Evolutionary conservation across 2,888 invertebrate genomes (phyloP), one percentile per base, ranked within the genome.

Genomic region (Oxycera nigricornis): DNA sequence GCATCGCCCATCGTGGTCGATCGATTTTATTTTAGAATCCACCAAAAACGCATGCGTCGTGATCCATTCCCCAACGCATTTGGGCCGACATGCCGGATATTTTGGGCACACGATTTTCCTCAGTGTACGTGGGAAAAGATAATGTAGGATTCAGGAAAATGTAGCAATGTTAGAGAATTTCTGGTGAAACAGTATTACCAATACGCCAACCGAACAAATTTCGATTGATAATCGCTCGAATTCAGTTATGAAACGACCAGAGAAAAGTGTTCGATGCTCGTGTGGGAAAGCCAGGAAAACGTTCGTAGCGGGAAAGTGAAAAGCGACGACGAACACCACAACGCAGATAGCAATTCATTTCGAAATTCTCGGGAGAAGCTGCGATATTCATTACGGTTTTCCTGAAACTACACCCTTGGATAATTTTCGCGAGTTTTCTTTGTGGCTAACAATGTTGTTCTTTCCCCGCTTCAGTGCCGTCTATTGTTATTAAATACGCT

Each of bases 391-490:
- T 24, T 55, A 22, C 55, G 55, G 14, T 7, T 46, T 17, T 46
- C 46, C n/a, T n/a, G n/a, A 46, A 46, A 46, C 46, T 46, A 46
- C 46, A 46, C 46, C 46, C 17, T n/a, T 14, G 46, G 17, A 55
- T 55, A 24, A 22, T 55, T 55, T 55, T 24, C 55, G 55, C 55
- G 55, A 55, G 55, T 55, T 55, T 20, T 55, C 17, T 20, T 55
- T 22, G 24, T 55, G 20, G 55, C 55, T 55, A 55, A 22, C 24
- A 22, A 22, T 55, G 55, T 55, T 55, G 24, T 55, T 55, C 11
- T 24, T 55, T 20, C 24, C 24, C 55, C 9, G 9, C 9, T 55
- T 55, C 17, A 0, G 20, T 6, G 55, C 22, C 55, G 20, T 22
- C 55, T 22, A 22, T 55, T 55, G 55, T 55, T 55, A 55, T 20